Evolutionary conservation across 1,140 invertebrate species (phyloP).

Genomic region (Drosophila funebris): DNA sequence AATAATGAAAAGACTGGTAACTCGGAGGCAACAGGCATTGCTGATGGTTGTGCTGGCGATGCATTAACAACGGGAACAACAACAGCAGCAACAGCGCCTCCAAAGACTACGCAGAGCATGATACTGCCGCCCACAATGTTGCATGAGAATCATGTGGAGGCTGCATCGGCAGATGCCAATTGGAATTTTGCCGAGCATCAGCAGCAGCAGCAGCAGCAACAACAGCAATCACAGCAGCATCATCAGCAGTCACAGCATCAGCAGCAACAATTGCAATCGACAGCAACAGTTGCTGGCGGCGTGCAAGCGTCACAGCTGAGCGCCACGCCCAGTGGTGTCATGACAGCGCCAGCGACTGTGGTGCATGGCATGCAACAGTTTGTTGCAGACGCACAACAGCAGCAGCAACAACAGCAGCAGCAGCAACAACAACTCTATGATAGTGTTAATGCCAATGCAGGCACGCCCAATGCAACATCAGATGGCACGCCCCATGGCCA

Average conservation of each 20-base stretch:
- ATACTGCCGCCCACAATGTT: conserved; percentile 74
- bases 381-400: conserved; percentile 32
- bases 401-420: conserved; percentile 55
- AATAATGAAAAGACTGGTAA: conserved; percentile 80
- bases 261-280: conserved; percentile 22
- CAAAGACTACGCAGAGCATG: conserved; percentile 82
- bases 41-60: conserved; percentile 5
- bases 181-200: conserved; percentile 69
- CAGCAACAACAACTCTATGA: conserved; percentile 63
- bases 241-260: conserved; percentile 41
- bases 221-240: too few relatives aligned
- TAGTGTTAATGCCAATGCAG: conserved; percentile 70
- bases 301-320: conserved; percentile 8
- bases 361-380: conserved; percentile 80
- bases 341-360: conserved; percentile 76
- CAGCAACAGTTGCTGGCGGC: conserved; percentile 12
- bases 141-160: conserved; percentile 73
- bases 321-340: conserved; percentile 68
- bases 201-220: conserved; percentile 26
- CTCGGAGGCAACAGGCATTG: conserved; percentile 35
- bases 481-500: conserved; percentile 53
- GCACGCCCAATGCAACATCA: conserved; percentile 33
- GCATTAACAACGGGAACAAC: neutral
- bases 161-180: conserved; percentile 72
- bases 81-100: conserved; percentile 21